Evolutionary conservation across 2,888 invertebrate genomes (phyloP).

Genomic region (Rhogogaster chlorosoma): DNA sequence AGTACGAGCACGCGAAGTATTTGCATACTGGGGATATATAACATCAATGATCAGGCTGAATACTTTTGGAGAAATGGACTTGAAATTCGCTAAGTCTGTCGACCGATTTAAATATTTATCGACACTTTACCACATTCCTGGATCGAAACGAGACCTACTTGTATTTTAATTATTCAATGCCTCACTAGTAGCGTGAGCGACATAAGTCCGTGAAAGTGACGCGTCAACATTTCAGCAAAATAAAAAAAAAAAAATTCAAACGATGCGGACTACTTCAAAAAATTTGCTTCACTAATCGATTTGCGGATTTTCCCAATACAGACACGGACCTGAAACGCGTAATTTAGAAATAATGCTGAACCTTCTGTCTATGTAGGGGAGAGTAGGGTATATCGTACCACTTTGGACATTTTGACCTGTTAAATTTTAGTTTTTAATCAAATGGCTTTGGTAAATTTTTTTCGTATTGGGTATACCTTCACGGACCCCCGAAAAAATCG

Average conservation of each 20-base stretch:
- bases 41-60: background rate
- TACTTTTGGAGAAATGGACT: slow-evolving; percentile 30
- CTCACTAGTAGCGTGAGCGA: background rate
- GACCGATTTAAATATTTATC: background rate
- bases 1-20: background rate
- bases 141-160: background rate
- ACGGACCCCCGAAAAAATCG: no score
- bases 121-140: background rate
- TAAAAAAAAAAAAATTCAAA: background rate
- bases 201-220: background rate
- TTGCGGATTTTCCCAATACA: background rate
- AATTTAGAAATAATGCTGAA: background rate
- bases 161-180: background rate
- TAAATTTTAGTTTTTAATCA: no score
- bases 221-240: background rate
- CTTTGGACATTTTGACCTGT: no score
- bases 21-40: background rate
- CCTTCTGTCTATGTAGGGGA: background rate
- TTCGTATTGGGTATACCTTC: no score
- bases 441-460: no score
- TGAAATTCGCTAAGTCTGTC: background rate
- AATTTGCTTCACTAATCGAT: background rate
- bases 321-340: background rate
- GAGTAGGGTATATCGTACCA: no score
- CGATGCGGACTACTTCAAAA: background rate